Percentiles rank a stretch among this genome's conserved stretches.
Evolutionary conservation across 2,797 vertebrate species (phyloP).

Genomic region (Cyclopterus lumpus): DNA sequence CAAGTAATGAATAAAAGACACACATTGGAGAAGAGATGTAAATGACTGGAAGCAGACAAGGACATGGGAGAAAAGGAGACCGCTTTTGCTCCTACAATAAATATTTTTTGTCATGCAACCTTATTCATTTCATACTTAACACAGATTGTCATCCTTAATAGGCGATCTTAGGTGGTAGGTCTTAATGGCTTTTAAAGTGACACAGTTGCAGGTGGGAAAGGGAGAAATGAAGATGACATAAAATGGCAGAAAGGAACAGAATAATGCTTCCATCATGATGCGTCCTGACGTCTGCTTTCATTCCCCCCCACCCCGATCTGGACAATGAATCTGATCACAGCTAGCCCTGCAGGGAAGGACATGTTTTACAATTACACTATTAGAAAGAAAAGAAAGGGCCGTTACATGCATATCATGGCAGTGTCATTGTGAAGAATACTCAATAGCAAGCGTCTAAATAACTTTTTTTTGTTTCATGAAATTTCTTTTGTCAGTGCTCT

Average conservation of each 20-base stretch:
- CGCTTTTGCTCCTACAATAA: slow-evolving; percentile 2
- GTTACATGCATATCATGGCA: neutral
- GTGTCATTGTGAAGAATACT: slow-evolving; percentile 17
- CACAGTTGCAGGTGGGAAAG: slow-evolving; percentile 35
- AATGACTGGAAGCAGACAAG: slow-evolving; percentile 24
- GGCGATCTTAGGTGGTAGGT: neutral
- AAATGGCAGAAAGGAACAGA: slow-evolving; percentile 17
- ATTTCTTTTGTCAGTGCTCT: slow-evolving; percentile 33
- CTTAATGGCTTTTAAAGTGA: slow-evolving; percentile 27
- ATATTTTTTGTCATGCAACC: neutral
- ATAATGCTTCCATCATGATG: slow-evolving; percentile 47
- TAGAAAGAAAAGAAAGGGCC: neutral
- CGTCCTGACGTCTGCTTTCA: slow-evolving; percentile 45
- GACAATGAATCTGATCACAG: slow-evolving; percentile 40
- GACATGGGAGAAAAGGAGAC: slow-evolving; percentile 10
- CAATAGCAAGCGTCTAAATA: slow-evolving; percentile 38
- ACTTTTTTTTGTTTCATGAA: slow-evolving; percentile 46
- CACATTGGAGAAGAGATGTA: slow-evolving; percentile 41
- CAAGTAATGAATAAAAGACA: slow-evolving; percentile 53
- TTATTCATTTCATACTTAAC: slow-evolving; percentile 16
- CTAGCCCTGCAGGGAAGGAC: slow-evolving; percentile 27
- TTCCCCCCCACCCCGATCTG: slow-evolving; percentile 37
- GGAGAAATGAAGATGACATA: slow-evolving; percentile 24
- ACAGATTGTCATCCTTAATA: neutral
- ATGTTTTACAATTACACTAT: slow-evolving; percentile 17